Base-by-base conservation (phyloP, 2,888 invertebrate genomes). In the Molorchus minor region DNA sequence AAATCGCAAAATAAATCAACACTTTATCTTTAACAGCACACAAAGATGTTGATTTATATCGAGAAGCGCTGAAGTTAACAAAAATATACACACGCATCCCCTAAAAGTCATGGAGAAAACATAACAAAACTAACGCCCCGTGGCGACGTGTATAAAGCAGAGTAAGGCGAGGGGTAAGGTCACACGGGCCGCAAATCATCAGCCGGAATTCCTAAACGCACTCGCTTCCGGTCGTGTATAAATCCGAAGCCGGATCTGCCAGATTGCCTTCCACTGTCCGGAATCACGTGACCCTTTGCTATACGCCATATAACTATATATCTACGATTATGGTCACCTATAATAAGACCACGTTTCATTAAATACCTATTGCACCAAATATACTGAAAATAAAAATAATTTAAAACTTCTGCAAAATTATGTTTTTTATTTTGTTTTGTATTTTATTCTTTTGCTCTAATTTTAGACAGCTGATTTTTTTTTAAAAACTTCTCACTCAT, bases 181-280 rank as follows among this genome's bases (percentile, higher is more conserved):
- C 75, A 77, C 74, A 73, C 72, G 75, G 73, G 77, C 81, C 82
- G 85, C 84, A 85, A 85, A 85, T 85, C 85, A 85, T 83, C 79
- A 65, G 76, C 81, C 84, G 85, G 85, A 85, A 84, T 84, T 85
- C 84, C 84, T 84, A 83, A 83, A 78, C 79, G 80, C 83, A 83
- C 82, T 82, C 82, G 78, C 76, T 81, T 81, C 81, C 81, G 78
- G 46, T 35, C 19, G 46, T 2, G 46, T 35, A 47, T 74, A 77
- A 77, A 78, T 77, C 75, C 75, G 71, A 62, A 70, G 71, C 75
- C 77, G 78, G 77, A 79, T 77, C 74, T 74, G 74, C 74, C 76
- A 77, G 76, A 76, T 77, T 74, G 75, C 46, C 46, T 47, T 35
- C 46, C 46, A 47, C 33, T 47, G 46, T 72, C 72, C 75, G 72